Evolutionary conservation across 2,888 invertebrate genomes (phyloP).

Genomic region (Drosophila niveifrons): DNA sequence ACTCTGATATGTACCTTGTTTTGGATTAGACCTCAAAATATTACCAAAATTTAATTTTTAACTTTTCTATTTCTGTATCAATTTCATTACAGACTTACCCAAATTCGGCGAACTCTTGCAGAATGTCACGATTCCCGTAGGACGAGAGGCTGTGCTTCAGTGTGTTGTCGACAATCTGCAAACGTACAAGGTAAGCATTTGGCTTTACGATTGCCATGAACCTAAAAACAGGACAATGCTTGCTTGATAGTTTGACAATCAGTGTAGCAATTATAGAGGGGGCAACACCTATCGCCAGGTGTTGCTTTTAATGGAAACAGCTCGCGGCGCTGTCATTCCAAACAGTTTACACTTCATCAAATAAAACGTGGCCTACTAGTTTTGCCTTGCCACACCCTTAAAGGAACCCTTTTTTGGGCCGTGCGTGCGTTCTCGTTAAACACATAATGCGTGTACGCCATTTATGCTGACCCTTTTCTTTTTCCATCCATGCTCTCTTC

Average conservation of each 20-base stretch:
- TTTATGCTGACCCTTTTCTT: conserved; percentile 60
- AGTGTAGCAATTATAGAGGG: conserved; percentile 38
- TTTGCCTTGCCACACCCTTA: conserved; percentile 21
- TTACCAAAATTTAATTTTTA: not conserved
- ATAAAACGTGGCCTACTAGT: conserved; percentile 59
- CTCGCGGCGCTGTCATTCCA: conserved; percentile 48
- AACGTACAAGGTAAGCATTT: conserved; percentile 88
- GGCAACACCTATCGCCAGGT: conserved; percentile 29
- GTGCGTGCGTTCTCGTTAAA: conserved; percentile 60
- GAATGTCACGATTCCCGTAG: conserved; percentile 89
- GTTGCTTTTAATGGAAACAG: conserved; percentile 36
- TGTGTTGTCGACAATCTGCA: conserved; percentile 90
- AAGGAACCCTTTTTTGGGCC: conserved; percentile 24
- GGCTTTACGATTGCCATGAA: not conserved
- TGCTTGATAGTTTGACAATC: conserved; percentile 31
- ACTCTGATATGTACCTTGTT: conserved; percentile 68
- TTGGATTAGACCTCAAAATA: conserved; percentile 40
- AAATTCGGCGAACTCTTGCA: conserved; percentile 89
- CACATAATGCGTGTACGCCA: conserved; percentile 64
- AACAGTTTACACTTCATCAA: conserved; percentile 78
- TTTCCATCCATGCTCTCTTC: not conserved
- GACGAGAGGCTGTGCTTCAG: conserved; percentile 89
- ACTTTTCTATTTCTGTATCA: not conserved
- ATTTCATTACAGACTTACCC: conserved; percentile 87
- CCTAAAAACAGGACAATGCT: conserved; percentile 8